These are phyloP conservation scores for Mirza zaza DNA, from an alignment of 2,113 vertebrate species.

Conservation along the genomic window DNA sequence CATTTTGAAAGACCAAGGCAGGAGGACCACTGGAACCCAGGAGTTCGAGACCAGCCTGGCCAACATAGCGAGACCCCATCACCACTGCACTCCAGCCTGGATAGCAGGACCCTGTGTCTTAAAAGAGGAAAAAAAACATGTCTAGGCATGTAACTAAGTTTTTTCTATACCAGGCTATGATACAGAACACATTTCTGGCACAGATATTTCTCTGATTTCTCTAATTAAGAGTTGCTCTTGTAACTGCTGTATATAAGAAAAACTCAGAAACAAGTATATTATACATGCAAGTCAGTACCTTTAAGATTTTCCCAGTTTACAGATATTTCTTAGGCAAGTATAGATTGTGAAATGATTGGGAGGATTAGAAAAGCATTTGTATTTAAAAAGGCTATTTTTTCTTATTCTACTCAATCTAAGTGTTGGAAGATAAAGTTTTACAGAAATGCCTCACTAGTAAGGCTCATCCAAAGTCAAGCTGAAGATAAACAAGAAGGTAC, in stretches of 20 bases:
- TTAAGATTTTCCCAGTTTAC: background rate
- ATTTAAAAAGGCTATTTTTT: background rate
- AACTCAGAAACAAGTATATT: constrained; percentile 39
- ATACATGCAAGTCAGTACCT: background rate
- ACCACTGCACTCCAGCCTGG: too few relatives aligned
- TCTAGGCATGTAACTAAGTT: background rate
- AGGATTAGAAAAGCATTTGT: background rate
- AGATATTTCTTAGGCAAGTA: background rate
- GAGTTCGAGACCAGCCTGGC: too few relatives aligned
- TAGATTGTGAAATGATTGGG: background rate
- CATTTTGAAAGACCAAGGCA: too few relatives aligned
- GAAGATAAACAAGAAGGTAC: background rate
- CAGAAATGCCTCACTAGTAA: background rate
- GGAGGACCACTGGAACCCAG: too few relatives aligned
- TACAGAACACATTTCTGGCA: constrained; percentile 2
- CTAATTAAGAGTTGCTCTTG: constrained; percentile 18
- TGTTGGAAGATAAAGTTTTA: background rate
- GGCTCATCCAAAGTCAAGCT: constrained; percentile 19
- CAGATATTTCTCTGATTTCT: background rate
- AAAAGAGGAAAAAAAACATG: background rate
- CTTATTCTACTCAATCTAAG: background rate
- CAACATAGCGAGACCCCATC: too few relatives aligned
- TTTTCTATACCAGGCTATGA: constrained; percentile 15
- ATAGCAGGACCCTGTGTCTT: too few relatives aligned
- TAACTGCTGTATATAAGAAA: constrained; percentile 1